phyloP scores from a whole-genome alignment of 2,113 vertebrate species.

The Amblyopsis rosae region DNA sequence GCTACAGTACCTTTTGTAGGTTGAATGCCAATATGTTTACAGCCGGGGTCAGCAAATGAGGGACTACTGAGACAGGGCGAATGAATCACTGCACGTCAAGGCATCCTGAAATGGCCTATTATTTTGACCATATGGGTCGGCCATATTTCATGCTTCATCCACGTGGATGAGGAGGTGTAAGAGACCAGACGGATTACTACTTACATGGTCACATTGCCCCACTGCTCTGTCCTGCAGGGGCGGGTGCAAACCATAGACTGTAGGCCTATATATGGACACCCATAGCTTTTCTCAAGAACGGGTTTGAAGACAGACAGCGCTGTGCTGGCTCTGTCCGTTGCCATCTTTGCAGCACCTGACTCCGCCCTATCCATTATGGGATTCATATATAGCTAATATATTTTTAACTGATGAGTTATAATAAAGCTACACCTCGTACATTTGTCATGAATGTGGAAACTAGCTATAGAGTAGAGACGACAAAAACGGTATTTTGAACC shows the following conservation, averaged over 20 bases:
- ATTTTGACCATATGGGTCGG: conserved; percentile 17
- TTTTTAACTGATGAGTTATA: too few relatives aligned
- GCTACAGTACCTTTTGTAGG: neutral
- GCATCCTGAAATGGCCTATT: conserved; percentile 55
- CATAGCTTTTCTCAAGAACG: too few relatives aligned
- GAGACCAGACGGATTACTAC: conserved; percentile 62
- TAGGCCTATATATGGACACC: too few relatives aligned
- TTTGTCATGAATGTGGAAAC: too few relatives aligned
- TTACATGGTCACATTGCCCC: conserved; percentile 68
- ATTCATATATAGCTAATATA: too few relatives aligned
- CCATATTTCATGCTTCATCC: conserved; percentile 46
- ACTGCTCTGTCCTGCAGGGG: conserved; percentile 50
- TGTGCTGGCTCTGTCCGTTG: too few relatives aligned
- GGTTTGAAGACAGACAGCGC: too few relatives aligned
- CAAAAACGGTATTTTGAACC: too few relatives aligned
- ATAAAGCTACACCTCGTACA: too few relatives aligned
- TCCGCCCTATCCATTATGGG: too few relatives aligned
- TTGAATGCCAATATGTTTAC: neutral
- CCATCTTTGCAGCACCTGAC: too few relatives aligned
- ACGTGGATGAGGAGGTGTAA: conserved; percentile 28
- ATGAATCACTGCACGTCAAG: conserved; percentile 49
- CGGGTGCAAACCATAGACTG: neutral
- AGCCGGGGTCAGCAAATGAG: conserved; percentile 31
- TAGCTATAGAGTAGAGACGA: too few relatives aligned
- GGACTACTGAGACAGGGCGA: conserved; percentile 12